A percentile compares a stretch with the other conserved stretches of the same genome.
These are phyloP conservation scores for Cherax destructor DNA, from an alignment of 1,140 invertebrate genomes.

Conservation along the genomic window DNA sequence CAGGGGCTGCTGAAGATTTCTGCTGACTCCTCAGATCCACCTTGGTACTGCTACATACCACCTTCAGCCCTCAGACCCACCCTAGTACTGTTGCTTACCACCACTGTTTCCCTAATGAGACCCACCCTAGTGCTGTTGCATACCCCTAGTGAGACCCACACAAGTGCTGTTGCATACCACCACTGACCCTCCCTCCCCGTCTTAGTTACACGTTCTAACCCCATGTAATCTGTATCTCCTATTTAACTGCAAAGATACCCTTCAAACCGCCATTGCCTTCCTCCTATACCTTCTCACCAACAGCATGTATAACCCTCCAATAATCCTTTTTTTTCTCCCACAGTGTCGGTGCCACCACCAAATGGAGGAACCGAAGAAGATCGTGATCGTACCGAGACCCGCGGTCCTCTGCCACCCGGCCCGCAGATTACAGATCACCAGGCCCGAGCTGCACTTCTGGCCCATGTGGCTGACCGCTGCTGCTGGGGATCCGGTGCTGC, in stretches of 20 bases:
- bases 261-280: no score
- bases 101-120: background rate
- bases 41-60: no score
- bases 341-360: constrained; percentile 73
- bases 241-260: no score
- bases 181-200: no score
- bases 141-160: no score
- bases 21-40: no score
- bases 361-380: constrained; percentile 62
- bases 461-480: constrained; percentile 77
- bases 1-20: no score
- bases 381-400: constrained; percentile 60
- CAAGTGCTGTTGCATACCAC: background rate
- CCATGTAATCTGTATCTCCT: no score
- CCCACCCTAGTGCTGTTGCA: background rate
- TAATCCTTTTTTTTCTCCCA: background rate
- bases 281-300: background rate
- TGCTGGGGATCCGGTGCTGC: constrained; percentile 79
- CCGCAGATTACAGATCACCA: constrained; percentile 77
- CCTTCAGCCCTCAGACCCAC: no score
- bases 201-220: no score
- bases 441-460: constrained; percentile 77
- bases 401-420: constrained; percentile 70
- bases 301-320: background rate
- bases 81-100: background rate